Evolutionary conservation across 2,888 invertebrate species (phyloP).

Genomic region (Lycocerus yunnanus): DNA sequence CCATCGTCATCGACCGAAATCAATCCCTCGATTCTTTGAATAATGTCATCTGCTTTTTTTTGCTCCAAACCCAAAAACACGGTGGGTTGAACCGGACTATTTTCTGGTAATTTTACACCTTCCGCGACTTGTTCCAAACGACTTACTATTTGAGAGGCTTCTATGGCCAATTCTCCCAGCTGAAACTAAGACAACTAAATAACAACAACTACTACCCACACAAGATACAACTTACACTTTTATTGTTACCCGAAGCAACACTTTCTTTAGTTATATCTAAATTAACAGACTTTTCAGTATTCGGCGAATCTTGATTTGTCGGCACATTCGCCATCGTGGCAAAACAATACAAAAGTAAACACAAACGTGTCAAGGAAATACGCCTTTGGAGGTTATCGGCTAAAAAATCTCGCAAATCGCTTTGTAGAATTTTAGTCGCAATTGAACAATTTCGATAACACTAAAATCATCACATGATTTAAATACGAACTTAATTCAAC

Average conservation of each 20-base stretch:
- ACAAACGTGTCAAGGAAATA: conserved; percentile 2
- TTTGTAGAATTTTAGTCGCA: not conserved
- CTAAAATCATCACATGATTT: not conserved
- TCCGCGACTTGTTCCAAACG: conserved; percentile 54
- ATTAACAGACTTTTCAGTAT: conserved; percentile 38
- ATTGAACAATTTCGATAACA: not conserved
- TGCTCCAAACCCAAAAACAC: conserved; percentile 53
- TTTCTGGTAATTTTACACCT: conserved; percentile 43
- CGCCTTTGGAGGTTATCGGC: not conserved
- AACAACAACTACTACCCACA: conserved; percentile 41
- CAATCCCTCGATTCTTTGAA: conserved; percentile 63
- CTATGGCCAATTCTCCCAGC: conserved; percentile 55
- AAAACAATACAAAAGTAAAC: conserved; percentile 15
- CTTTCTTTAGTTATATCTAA: conserved; percentile 40
- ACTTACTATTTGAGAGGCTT: conserved; percentile 56
- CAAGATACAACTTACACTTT: conserved; percentile 36
- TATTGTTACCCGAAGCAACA: conserved; percentile 25
- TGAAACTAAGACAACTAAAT: conserved; percentile 42
- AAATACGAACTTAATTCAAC: not conserved
- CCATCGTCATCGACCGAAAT: conserved; percentile 68
- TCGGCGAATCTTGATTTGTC: conserved; percentile 37
- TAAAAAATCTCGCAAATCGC: not conserved
- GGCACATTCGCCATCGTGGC: conserved; percentile 48
- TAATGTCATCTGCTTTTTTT: conserved; percentile 61
- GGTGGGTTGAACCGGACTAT: conserved; percentile 42